phyloP scores from a whole-genome alignment of 2,797 vertebrate species.

The Halcyon leucocephala region DNA sequence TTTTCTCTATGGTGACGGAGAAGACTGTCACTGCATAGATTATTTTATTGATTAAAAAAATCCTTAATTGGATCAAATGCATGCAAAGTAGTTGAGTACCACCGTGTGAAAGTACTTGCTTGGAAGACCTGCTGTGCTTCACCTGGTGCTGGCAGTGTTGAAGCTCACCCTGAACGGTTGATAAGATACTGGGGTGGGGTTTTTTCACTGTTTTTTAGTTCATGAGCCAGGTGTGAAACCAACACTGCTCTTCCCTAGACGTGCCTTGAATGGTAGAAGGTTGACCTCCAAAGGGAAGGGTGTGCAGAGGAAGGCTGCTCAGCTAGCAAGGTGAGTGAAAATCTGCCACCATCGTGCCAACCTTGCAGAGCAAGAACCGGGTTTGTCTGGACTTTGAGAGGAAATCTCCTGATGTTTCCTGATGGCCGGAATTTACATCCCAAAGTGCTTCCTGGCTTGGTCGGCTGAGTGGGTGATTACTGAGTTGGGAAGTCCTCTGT shows the following conservation, averaged over 20 bases:
- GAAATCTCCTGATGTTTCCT: background rate
- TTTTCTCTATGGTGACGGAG: background rate
- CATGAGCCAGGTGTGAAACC: background rate
- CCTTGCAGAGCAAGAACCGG: accelerated
- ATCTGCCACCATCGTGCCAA: accelerated
- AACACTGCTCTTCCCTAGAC: background rate
- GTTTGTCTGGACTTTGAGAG: background rate
- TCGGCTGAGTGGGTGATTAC: background rate
- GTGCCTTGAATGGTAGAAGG: background rate
- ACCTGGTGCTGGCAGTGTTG: background rate
- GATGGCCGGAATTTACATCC: background rate
- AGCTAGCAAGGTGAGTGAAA: background rate
- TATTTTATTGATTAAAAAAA: background rate
- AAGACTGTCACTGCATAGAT: background rate
- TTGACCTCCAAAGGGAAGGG: background rate
- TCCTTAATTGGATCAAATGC: background rate
- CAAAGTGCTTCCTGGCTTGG: background rate
- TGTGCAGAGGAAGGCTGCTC: background rate
- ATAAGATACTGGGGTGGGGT: background rate
- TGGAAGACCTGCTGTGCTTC: background rate
- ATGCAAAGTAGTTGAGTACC: background rate
- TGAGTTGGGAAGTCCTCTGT: background rate
- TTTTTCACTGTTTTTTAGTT: background rate
- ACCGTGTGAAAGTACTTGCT: background rate
- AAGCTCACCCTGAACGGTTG: background rate